These are phyloP conservation scores for Drosophila fulvimacula DNA, from an alignment of 2,888 invertebrate genomes.

Conservation along the genomic window DNA sequence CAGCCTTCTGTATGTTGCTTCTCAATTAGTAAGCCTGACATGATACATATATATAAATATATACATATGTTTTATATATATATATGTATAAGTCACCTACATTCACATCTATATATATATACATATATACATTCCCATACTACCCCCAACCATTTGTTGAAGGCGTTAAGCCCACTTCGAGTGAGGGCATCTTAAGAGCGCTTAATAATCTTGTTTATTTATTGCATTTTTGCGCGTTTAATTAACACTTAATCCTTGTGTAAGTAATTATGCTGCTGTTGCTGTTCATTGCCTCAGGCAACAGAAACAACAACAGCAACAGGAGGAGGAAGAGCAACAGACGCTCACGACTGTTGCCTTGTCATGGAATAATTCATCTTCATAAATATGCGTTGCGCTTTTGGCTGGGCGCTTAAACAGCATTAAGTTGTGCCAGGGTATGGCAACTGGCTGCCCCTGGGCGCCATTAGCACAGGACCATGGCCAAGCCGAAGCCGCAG, in stretches of 20 bases:
- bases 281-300: constrained; percentile 31
- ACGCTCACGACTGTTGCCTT: constrained; percentile 45
- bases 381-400: constrained; percentile 82
- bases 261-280: constrained; percentile 74
- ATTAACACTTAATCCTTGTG: constrained; percentile 81
- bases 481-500: background rate
- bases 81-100: background rate
- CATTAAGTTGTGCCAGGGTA: constrained; percentile 72
- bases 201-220: constrained; percentile 85
- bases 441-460: constrained; percentile 64
- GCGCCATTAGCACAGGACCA: constrained; percentile 66
- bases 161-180: constrained; percentile 38
- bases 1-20: too few relatives aligned
- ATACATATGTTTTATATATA: background rate
- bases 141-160: constrained; percentile 12
- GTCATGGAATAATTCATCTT: constrained; percentile 77
- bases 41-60: too few relatives aligned
- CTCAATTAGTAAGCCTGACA: background rate
- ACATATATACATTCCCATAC: background rate
- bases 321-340: constrained; percentile 1
- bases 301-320: constrained; percentile 12
- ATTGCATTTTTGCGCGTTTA: constrained; percentile 87
- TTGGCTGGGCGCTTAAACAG: constrained; percentile 79
- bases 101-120: background rate
- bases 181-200: constrained; percentile 68